A percentile compares a stretch with the other conserved stretches of the same genome.
These are phyloP conservation scores for Pterostichus niger DNA, from an alignment of 2,888 invertebrate genomes.

Conservation along the genomic window DNA sequence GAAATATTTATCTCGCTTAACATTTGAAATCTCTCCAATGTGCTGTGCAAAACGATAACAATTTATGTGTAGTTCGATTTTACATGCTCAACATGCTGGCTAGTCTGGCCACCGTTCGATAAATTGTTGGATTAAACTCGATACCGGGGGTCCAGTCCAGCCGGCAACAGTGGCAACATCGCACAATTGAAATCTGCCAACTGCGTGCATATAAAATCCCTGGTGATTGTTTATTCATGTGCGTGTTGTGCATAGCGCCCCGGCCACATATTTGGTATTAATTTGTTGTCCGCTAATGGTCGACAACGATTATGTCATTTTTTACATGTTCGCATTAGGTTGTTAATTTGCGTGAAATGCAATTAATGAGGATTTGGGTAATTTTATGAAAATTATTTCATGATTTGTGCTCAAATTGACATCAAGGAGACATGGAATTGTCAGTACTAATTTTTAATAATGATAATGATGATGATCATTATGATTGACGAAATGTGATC, in stretches of 20 bases:
- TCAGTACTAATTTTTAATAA: slow-evolving; percentile 35
- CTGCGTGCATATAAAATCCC: slow-evolving; percentile 33
- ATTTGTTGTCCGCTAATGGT: slow-evolving; percentile 46
- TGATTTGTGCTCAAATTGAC: slow-evolving; percentile 46
- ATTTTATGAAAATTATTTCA: slow-evolving; percentile 51
- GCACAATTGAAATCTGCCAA: slow-evolving; percentile 49
- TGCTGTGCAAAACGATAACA: slow-evolving; percentile 5
- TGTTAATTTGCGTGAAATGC: slow-evolving; percentile 44
- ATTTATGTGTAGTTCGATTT: slow-evolving; percentile 27
- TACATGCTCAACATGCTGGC: slow-evolving; percentile 17
- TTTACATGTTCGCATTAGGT: slow-evolving; percentile 39
- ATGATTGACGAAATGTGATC: slow-evolving; percentile 33
- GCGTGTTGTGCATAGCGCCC: slow-evolving; percentile 23
- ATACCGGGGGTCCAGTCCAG: slow-evolving; percentile 14
- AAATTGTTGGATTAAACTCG: slow-evolving; percentile 42
- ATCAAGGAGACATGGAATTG: slow-evolving; percentile 44
- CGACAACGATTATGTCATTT: slow-evolving; percentile 50
- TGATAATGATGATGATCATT: slow-evolving; percentile 40
- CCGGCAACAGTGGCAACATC: slow-evolving; percentile 31
- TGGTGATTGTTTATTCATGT: slow-evolving; percentile 45
- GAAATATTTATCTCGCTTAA: neutral
- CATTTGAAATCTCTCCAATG: neutral
- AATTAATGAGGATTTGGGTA: slow-evolving; percentile 47
- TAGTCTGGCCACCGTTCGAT: slow-evolving; percentile 45
- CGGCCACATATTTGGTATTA: slow-evolving; percentile 49